Conservation (phyloP, 2,113 vertebrate species). For the Tyto alba region DNA sequence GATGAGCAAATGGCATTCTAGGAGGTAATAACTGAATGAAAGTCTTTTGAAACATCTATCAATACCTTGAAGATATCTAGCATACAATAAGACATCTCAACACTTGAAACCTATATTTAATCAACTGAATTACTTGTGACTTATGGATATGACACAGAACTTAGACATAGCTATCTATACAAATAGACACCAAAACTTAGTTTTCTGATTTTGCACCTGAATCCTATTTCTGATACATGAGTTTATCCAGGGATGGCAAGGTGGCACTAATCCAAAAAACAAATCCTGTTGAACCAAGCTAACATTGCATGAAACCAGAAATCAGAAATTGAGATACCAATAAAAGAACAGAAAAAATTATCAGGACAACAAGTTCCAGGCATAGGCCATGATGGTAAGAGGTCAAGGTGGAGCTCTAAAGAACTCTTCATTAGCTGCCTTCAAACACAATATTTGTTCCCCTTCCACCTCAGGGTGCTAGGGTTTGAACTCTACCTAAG, state of each 20-base stretch:
- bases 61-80: neutral
- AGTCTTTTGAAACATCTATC: accelerated
- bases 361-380: neutral
- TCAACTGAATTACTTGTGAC: neutral
- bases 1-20: neutral
- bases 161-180: neutral
- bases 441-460: neutral
- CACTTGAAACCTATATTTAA: neutral
- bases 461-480: neutral
- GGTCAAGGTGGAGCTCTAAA: neutral
- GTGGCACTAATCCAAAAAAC: neutral
- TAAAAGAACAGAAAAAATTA: neutral
- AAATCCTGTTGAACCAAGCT: neutral
- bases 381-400: accelerated
- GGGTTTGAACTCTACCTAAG: accelerated
- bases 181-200: neutral
- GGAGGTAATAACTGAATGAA: accelerated
- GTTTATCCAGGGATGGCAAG: neutral
- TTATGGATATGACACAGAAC: accelerated
- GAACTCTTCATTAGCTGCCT: neutral
- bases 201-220: neutral
- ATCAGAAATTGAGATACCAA: neutral
- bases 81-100: neutral
- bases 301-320: neutral
- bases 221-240: neutral